A percentile compares a stretch with the other conserved stretches of the same genome.
These are phyloP conservation scores for Oxycera nigricornis DNA, from an alignment of 2,888 invertebrate species.

Conservation along the genomic window DNA sequence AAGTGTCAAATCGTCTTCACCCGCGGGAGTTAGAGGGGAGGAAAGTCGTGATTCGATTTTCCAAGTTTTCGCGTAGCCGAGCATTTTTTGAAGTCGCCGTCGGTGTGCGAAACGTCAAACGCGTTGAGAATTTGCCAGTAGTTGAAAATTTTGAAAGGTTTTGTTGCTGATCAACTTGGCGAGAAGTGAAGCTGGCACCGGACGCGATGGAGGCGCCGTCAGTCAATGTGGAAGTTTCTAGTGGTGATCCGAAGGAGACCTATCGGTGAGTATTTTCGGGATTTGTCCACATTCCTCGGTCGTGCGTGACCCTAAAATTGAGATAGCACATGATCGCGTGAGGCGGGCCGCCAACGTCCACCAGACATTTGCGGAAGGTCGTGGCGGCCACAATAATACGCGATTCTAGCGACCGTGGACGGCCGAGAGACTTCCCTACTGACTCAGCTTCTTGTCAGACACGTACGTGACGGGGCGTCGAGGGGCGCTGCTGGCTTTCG, in stretches of 20 bases:
- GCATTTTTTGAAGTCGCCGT: background rate
- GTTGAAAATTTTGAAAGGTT: background rate
- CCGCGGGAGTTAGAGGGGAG: background rate
- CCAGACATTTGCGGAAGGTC: background rate
- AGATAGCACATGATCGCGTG: no score
- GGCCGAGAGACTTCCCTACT: background rate
- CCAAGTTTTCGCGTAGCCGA: background rate
- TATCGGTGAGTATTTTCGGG: slow-evolving; percentile 43
- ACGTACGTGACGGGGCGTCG: no score
- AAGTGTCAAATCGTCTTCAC: no score
- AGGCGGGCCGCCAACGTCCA: no score
- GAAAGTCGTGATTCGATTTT: background rate
- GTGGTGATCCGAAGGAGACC: slow-evolving; percentile 41
- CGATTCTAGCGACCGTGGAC: background rate
- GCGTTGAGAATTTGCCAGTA: background rate
- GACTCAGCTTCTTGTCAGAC: background rate
- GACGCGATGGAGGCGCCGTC: background rate
- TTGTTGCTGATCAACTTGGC: background rate
- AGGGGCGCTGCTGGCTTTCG: no score
- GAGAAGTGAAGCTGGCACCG: background rate
- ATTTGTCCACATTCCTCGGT: background rate
- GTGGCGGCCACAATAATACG: background rate
- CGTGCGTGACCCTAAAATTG: background rate
- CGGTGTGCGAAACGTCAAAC: slow-evolving; percentile 1
- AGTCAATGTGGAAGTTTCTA: slow-evolving; percentile 32